These are phyloP conservation scores for Entomobrya multifasciata DNA, from an alignment of 2,888 invertebrate species.

Conservation along the genomic window DNA sequence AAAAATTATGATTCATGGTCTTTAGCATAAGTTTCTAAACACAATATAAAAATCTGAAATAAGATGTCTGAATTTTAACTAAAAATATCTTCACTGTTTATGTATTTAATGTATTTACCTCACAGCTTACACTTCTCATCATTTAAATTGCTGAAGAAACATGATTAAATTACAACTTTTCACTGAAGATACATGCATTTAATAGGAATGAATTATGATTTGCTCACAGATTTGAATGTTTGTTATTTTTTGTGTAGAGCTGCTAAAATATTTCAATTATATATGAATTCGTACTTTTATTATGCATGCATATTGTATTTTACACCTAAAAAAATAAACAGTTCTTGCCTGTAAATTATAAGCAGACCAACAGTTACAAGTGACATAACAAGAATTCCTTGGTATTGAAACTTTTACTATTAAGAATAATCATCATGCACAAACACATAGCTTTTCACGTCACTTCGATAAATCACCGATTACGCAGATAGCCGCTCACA, in stretches of 20 bases:
- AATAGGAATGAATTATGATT: too few relatives aligned
- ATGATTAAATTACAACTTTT: too few relatives aligned
- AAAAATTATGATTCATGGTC: too few relatives aligned
- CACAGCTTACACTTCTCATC: too few relatives aligned
- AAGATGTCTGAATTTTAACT: too few relatives aligned
- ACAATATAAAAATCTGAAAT: too few relatives aligned
- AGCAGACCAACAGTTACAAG: slow-evolving; percentile 53
- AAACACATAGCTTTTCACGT: slow-evolving; percentile 33
- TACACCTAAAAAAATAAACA: slow-evolving; percentile 28
- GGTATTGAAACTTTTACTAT: slow-evolving; percentile 39
- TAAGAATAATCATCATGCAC: slow-evolving; percentile 50
- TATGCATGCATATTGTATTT: slow-evolving; percentile 34
- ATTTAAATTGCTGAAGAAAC: too few relatives aligned
- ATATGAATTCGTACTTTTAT: not conserved
- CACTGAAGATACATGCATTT: too few relatives aligned
- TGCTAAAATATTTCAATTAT: not conserved
- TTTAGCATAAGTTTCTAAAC: too few relatives aligned
- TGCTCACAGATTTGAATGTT: too few relatives aligned
- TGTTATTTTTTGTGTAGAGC: not conserved
- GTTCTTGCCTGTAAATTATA: slow-evolving; percentile 46
- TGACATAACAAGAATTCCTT: slow-evolving; percentile 36
- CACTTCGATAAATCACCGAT: slow-evolving; percentile 31
- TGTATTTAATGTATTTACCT: too few relatives aligned
- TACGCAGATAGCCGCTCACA: slow-evolving; percentile 59
- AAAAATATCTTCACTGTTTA: too few relatives aligned